Conservation (phyloP, 2,888 invertebrate species). For the Meloe dianella region DNA sequence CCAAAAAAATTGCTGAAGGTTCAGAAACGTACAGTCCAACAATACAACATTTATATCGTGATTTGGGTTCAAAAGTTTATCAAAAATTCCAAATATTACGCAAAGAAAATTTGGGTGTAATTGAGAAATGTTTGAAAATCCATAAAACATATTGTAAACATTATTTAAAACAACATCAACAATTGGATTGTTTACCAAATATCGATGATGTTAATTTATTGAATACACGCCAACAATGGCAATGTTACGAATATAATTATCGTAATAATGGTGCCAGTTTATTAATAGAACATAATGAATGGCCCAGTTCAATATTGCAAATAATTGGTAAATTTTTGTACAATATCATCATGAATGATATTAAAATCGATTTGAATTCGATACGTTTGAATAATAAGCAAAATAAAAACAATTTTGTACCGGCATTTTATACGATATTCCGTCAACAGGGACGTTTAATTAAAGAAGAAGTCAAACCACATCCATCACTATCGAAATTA, state of each 20-base stretch:
- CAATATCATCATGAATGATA: slow-evolving; percentile 82
- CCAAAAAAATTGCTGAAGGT: slow-evolving; percentile 73
- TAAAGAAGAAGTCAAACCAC: slow-evolving; percentile 82
- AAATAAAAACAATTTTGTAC: slow-evolving; percentile 68
- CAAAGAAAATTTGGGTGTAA: slow-evolving; percentile 69
- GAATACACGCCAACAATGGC: slow-evolving; percentile 78
- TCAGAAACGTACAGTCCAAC: slow-evolving; percentile 82
- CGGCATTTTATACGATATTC: slow-evolving; percentile 82
- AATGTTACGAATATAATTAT: slow-evolving; percentile 64
- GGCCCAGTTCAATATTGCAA: slow-evolving; percentile 70
- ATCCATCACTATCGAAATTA: slow-evolving; percentile 75
- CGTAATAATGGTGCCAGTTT: slow-evolving; percentile 49
- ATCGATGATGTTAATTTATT: slow-evolving; percentile 35
- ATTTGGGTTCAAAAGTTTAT: slow-evolving; percentile 74
- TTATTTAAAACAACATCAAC: slow-evolving; percentile 43
- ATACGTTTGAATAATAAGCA: slow-evolving; percentile 64
- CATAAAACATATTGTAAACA: slow-evolving; percentile 53
- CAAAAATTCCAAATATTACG: slow-evolving; percentile 70
- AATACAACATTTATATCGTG: slow-evolving; percentile 67
- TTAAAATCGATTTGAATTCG: slow-evolving; percentile 80
- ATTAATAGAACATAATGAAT: slow-evolving; percentile 61
- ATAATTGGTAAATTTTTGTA: slow-evolving; percentile 85
- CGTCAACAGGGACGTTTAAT: slow-evolving; percentile 69
- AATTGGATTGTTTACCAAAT: slow-evolving; percentile 45
- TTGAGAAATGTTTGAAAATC: slow-evolving; percentile 64